Evolutionary conservation across 2,797 vertebrate genomes (phyloP), one percentile per base, ranked within the genome.

Genomic region (Bovichtus diacanthus): DNA sequence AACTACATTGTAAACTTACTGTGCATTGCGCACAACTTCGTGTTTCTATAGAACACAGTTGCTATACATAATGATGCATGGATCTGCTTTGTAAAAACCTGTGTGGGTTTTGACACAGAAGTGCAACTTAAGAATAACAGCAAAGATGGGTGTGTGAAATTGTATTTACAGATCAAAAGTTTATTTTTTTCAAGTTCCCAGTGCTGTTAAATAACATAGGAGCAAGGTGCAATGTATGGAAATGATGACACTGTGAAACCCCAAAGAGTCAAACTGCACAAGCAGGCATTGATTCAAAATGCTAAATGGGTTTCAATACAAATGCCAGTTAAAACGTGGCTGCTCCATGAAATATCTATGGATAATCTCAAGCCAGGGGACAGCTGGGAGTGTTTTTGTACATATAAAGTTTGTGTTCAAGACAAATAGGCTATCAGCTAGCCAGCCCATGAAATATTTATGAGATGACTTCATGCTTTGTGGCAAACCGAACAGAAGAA

Each of bases 381-480:
- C 4, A 9, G 25, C 51, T 39, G 74, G 34, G 70, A 81, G 71
- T 56, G 75, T 66, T 82, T 85, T 31, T 83, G 56, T 67, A 38
- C 25, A 65, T 54, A 60, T 55, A 70, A 86, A 86, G 56, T 92
- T 90, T 81, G 46, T 53, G 65, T 76, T 78, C 9, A 58, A 88
- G 77, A 85, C 76, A 86, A 86, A 87, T 47, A 69, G 71, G 61
- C 77, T 78, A 87, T 88, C 78, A 70, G 75, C 86, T 83, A 63
- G 70, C 39, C 64, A 62, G 43, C 11, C 51, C 61, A 81, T 92
- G 19, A 88, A 91, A 88, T 90, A 92, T 92, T 74, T 61, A 92
- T 86, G 50, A 82, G 49, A 83, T 90, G 87, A 92, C 76, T 73
- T 92, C 76, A 93, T 85, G 81, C 80, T 88, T 86, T 78, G 53